phyloP scores from a whole-genome alignment of 2,888 invertebrate genomes.

The Mesorhabditis belari region DNA sequence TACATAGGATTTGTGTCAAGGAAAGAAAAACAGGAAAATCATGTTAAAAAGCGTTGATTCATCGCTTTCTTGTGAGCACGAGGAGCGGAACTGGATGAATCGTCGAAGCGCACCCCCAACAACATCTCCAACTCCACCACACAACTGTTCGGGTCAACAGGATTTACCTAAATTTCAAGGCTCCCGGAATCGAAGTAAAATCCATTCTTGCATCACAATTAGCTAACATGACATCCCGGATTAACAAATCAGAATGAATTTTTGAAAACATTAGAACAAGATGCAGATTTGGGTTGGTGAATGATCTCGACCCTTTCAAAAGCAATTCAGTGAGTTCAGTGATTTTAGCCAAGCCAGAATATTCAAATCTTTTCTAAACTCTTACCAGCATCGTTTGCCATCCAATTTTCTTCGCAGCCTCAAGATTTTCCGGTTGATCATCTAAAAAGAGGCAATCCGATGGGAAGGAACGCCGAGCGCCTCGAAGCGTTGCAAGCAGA shows the following conservation, averaged over 20 bases:
- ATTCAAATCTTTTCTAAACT: neutral
- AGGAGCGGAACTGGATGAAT: neutral
- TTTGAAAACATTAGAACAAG: neutral
- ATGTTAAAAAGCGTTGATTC: neutral
- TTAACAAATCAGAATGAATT: no score
- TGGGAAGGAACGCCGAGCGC: neutral
- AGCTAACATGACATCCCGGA: neutral
- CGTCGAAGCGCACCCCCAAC: neutral
- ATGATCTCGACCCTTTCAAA: no score
- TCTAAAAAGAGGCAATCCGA: slow-evolving; percentile 1
- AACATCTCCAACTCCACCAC: neutral
- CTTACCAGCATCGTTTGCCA: neutral
- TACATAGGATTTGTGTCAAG: no score
- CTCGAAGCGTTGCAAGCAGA: neutral
- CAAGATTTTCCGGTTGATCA: slow-evolving; percentile 3
- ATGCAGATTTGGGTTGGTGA: no score
- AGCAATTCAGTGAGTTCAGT: no score
- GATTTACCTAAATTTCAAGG: neutral
- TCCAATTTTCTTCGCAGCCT: neutral
- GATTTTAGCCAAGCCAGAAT: no score
- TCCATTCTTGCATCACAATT: neutral
- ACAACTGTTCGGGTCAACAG: neutral
- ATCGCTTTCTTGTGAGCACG: neutral
- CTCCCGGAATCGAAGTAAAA: no score
- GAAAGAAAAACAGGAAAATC: no score